Evolutionary conservation across 2,888 invertebrate genomes (phyloP).

Genomic region (Sphaerophoria taeniata): DNA sequence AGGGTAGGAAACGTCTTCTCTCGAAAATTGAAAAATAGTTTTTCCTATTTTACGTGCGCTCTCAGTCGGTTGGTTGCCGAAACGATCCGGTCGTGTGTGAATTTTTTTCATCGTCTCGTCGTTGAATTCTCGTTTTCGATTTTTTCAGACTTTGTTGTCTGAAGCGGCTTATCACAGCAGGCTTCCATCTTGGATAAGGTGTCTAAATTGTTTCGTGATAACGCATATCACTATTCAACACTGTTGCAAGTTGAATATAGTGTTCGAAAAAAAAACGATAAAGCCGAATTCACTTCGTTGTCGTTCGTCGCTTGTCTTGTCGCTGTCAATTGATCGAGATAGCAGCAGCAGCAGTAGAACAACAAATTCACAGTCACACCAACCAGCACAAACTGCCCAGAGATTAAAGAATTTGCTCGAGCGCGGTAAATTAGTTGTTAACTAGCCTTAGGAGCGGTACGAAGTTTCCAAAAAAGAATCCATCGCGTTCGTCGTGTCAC

Average conservation of each 20-base stretch:
- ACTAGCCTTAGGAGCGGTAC: slow-evolving; percentile 57
- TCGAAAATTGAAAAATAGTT: slow-evolving; percentile 63
- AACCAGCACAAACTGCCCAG: slow-evolving; percentile 30
- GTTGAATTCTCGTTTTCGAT: slow-evolving; percentile 13
- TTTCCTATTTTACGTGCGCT: slow-evolving; percentile 66
- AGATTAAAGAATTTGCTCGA: slow-evolving; percentile 38
- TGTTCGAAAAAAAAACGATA: slow-evolving; percentile 15
- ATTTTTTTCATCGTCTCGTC: slow-evolving; percentile 8
- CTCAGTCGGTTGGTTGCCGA: slow-evolving; percentile 68
- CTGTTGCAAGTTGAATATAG: not conserved
- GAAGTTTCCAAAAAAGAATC: slow-evolving; percentile 44
- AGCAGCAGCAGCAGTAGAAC: slow-evolving; percentile 1
- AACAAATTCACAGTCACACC: not conserved
- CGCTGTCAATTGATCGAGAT: slow-evolving; percentile 42
- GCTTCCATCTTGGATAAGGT: slow-evolving; percentile 27
- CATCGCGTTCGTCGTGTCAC: slow-evolving; percentile 12
- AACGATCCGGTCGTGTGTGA: slow-evolving; percentile 63
- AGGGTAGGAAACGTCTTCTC: slow-evolving; percentile 63
- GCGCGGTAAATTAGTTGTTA: slow-evolving; percentile 55
- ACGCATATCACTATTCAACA: slow-evolving; percentile 26
- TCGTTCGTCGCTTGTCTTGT: slow-evolving; percentile 5
- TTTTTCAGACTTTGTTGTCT: not conserved
- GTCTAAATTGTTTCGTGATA: slow-evolving; percentile 32
- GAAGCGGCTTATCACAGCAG: slow-evolving; percentile 51
- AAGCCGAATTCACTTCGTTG: not conserved